Percentiles rank a stretch among this genome's conserved stretches.
These are phyloP conservation scores for Misgurnus anguillicaudatus DNA, from an alignment of 2,113 vertebrate genomes.

Conservation along the genomic window DNA sequence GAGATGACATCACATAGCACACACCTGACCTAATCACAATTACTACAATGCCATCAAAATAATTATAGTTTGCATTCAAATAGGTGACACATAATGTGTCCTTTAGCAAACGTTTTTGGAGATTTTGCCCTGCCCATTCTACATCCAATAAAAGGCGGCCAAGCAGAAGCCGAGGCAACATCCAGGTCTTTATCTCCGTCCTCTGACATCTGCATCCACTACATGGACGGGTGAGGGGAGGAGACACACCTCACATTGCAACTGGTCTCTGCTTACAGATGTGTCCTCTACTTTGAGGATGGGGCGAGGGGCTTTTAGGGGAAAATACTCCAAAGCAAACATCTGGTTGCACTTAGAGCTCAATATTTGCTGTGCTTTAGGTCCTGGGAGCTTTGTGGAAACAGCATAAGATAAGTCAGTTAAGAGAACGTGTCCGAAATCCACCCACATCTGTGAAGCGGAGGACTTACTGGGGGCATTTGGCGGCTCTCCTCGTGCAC, in stretches of 20 bases:
- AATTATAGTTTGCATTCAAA: too few relatives aligned
- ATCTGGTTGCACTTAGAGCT: conserved; percentile 71
- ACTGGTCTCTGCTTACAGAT: conserved; percentile 53
- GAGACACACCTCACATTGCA: background rate
- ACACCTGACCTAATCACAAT: background rate
- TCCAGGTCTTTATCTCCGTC: conserved; percentile 12
- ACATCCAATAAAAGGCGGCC: conserved; percentile 2
- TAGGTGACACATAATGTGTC: background rate
- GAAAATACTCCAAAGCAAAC: conserved; percentile 62
- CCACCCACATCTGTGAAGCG: conserved; percentile 59
- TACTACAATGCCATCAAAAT: too few relatives aligned
- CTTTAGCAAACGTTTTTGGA: background rate
- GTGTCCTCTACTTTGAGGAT: conserved; percentile 42
- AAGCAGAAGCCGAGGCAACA: conserved; percentile 7
- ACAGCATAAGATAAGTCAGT: conserved; percentile 68
- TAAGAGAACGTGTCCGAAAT: conserved; percentile 71
- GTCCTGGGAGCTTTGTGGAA: conserved; percentile 64
- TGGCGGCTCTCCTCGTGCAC: background rate
- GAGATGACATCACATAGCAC: background rate
- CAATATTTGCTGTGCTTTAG: conserved; percentile 66
- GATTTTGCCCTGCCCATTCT: background rate
- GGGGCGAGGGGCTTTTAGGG: conserved; percentile 47
- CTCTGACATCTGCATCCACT: conserved; percentile 66
- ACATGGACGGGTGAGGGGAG: conserved; percentile 2
- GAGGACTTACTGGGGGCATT: conserved; percentile 27